Conservation (phyloP, 2,888 invertebrate species). For the Chironomus tentans region DNA sequence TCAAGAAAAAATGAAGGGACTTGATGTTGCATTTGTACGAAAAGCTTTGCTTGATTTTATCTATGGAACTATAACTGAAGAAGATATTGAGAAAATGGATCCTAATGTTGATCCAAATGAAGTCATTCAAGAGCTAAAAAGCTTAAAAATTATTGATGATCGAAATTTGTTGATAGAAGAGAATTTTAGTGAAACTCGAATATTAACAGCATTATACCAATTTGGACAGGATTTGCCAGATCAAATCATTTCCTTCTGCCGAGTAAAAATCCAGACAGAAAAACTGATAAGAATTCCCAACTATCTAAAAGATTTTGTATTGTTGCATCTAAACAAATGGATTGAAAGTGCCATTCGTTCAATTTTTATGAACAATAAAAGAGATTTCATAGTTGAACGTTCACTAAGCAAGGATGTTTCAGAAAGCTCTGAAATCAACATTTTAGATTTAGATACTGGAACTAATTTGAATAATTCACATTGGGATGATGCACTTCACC, state of each 20-base stretch:
- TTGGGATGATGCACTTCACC: conserved; percentile 39
- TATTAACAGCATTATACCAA: background rate
- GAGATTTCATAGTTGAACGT: conserved; percentile 29
- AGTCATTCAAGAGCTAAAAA: background rate
- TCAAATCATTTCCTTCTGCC: no score
- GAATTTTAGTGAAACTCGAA: background rate
- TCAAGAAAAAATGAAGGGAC: no score
- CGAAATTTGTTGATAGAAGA: background rate
- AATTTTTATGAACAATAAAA: conserved; percentile 32
- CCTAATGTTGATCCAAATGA: background rate
- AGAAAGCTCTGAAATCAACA: no score
- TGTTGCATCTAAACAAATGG: conserved; percentile 29
- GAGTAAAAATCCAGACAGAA: no score
- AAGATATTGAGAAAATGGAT: background rate
- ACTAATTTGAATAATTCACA: conserved; percentile 36
- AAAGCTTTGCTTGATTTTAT: background rate
- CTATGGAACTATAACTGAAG: background rate
- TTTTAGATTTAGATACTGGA: conserved; percentile 38
- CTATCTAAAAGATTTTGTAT: background rate
- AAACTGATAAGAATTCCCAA: background rate
- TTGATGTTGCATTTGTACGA: background rate
- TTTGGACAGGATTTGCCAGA: no score
- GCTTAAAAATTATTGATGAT: background rate
- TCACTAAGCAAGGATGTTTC: no score
- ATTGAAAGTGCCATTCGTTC: conserved; percentile 34